Conservation (phyloP, 2,888 invertebrate genomes). For the Gari tellinella region DNA sequence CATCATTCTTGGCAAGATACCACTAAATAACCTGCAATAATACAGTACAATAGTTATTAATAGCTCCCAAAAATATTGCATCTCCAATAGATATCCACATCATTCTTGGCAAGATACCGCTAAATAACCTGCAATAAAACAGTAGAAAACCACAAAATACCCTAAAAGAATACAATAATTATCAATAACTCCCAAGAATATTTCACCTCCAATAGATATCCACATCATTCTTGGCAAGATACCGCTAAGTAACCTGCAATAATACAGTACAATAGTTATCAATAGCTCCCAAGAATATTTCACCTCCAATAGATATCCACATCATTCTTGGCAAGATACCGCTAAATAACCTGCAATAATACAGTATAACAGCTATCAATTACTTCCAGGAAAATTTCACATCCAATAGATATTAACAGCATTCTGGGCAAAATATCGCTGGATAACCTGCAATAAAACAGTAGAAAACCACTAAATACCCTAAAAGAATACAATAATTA, state of each 20-base stretch:
- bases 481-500: too few relatives aligned
- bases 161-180: too few relatives aligned
- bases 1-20: constrained; percentile 92
- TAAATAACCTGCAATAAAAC: too few relatives aligned
- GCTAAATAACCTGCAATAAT: constrained; percentile 89
- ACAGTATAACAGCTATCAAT: constrained; percentile 88
- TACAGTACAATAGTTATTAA: too few relatives aligned
- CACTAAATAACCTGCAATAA: constrained; percentile 92
- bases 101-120: constrained; percentile 93
- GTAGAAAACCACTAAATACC: too few relatives aligned
- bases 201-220: constrained; percentile 96
- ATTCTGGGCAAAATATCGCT: constrained; percentile 94
- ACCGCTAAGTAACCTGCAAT: too few relatives aligned
- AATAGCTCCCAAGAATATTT: constrained; percentile 97
- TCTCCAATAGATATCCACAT: constrained; percentile 96
- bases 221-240: constrained; percentile 92
- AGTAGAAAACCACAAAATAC: too few relatives aligned
- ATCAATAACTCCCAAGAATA: constrained; percentile 98
- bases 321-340: constrained; percentile 93
- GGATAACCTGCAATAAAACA: constrained; percentile 88
- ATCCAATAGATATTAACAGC: constrained; percentile 95
- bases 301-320: constrained; percentile 96
- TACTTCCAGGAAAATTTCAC: constrained; percentile 97
- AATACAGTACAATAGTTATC: constrained; percentile 88
- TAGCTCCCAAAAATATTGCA: constrained; percentile 97